These are phyloP conservation scores for Trissolcus brochymenae DNA, from an alignment of 2,888 invertebrate genomes.

Conservation along the genomic window DNA sequence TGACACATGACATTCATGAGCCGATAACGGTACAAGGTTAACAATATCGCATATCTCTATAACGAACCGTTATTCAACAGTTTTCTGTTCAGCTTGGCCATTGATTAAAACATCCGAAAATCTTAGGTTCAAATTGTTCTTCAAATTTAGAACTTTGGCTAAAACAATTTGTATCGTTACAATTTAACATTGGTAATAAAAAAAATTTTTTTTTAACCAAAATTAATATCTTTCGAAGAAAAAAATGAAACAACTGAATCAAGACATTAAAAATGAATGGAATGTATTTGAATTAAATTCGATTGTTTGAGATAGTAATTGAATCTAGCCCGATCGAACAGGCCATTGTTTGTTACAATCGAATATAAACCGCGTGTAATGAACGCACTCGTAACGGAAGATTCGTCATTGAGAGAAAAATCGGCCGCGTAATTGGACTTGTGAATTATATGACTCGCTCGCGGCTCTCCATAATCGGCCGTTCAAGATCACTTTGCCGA, in stretches of 20 bases:
- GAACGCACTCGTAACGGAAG: slow-evolving; percentile 58
- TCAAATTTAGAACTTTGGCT: too few relatives aligned
- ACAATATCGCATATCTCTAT: slow-evolving; percentile 66
- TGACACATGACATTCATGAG: slow-evolving; percentile 16
- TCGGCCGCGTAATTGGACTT: slow-evolving; percentile 61
- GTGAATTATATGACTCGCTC: slow-evolving; percentile 59
- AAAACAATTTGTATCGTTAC: neutral
- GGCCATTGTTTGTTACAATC: slow-evolving; percentile 7
- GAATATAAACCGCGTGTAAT: slow-evolving; percentile 21
- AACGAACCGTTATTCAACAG: slow-evolving; percentile 67
- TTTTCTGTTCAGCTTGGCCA: slow-evolving; percentile 29
- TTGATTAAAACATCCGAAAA: slow-evolving; percentile 36
- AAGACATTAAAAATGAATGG: too few relatives aligned
- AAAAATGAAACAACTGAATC: too few relatives aligned
- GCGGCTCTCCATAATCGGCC: slow-evolving; percentile 57
- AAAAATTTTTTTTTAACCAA: neutral
- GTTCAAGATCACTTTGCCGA: slow-evolving; percentile 56
- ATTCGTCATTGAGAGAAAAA: slow-evolving; percentile 61
- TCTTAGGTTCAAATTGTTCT: slow-evolving; percentile 4
- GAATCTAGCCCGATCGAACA: neutral
- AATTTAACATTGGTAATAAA: too few relatives aligned
- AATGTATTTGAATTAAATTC: too few relatives aligned
- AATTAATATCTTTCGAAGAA: neutral
- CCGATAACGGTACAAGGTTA: slow-evolving; percentile 66
- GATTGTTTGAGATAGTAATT: neutral